Evolutionary conservation across 2,797 vertebrate species (phyloP).

Genomic region (Acestrorhynchus altus): DNA sequence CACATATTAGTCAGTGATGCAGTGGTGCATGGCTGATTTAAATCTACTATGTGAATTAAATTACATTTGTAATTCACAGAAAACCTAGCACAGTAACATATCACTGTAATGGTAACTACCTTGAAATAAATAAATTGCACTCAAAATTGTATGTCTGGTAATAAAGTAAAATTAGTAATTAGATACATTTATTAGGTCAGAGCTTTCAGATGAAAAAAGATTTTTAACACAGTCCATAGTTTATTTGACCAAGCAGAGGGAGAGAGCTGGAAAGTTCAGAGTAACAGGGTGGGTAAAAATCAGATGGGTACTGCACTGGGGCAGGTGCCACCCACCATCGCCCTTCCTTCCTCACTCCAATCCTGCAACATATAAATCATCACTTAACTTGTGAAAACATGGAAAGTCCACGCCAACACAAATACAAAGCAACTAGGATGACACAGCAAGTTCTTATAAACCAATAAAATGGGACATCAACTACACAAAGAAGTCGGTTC

Average conservation of each 20-base stretch:
- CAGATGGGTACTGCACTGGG: conserved; percentile 10
- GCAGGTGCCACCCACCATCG: conserved; percentile 29
- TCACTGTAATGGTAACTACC: too few relatives aligned
- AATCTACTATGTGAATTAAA: too few relatives aligned
- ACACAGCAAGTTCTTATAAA: background rate
- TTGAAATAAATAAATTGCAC: too few relatives aligned
- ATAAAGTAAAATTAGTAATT: background rate
- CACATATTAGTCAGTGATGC: too few relatives aligned
- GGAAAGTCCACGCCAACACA: conserved; percentile 41
- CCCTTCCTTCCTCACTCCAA: conserved; percentile 53
- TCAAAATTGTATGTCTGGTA: background rate
- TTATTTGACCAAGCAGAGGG: background rate
- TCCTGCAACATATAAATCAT: conserved; percentile 30
- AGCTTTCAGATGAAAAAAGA: background rate
- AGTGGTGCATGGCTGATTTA: too few relatives aligned
- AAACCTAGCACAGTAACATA: too few relatives aligned
- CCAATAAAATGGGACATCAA: background rate
- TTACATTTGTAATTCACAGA: too few relatives aligned
- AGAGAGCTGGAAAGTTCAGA: conserved; percentile 31
- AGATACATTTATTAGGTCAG: background rate
- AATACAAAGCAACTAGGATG: background rate
- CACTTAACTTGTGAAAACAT: conserved; percentile 42
- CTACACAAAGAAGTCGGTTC: too few relatives aligned
- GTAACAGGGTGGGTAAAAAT: conserved; percentile 38
- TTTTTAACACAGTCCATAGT: background rate